Base-by-base conservation (phyloP, 1,140 invertebrate genomes). In the Babylonia areolata region DNA sequence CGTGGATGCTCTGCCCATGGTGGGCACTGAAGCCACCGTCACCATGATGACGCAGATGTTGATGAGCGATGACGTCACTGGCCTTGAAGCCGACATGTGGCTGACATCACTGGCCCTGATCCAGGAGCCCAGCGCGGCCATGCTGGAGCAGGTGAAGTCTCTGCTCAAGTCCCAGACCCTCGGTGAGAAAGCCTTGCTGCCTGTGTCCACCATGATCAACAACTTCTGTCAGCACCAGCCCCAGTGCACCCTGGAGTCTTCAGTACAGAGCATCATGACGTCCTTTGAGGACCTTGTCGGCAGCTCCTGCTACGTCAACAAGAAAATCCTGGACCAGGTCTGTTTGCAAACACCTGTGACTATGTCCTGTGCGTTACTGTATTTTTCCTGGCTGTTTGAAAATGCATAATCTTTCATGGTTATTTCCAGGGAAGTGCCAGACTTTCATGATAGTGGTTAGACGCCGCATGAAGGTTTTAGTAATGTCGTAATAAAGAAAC, bases 11-110 rank as follows among this genome's bases (percentile, higher is more conserved):
- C 93, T 99, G 1, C 97, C 97, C 0, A 97, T 97, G 92, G 95
- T 97, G 28, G 96, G 96, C 1, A 98, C 96, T 71, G 95, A 96
- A 0, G 97, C 96, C 0, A 96, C 97, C 0, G 96, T 98, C 9
- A 95, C 95, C 37, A 93, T 98, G 6, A 98, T 98, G 96, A 96
- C 96, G 69, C 96, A 98, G 92, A 95, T 97, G 87, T 96, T 98
- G 81, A 96, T 95, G 86, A 96, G 94, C n/a, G 96, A 96, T 2
- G 95, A 97, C 87, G 95, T 97, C 0, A 94, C 96, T 35, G 94
- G 95, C 51, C 94, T 95, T 0, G 96, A 95, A 1, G 94, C 95
- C 35, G 95, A 96, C 28, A 96, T 96, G 81, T 99, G 97, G 97
- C 95, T 98, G 84, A 96, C 96, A 73, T 96, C 97, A 1, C 95